Base-by-base conservation (phyloP, 2,888 invertebrate species). In the Phorcus lineatus region DNA sequence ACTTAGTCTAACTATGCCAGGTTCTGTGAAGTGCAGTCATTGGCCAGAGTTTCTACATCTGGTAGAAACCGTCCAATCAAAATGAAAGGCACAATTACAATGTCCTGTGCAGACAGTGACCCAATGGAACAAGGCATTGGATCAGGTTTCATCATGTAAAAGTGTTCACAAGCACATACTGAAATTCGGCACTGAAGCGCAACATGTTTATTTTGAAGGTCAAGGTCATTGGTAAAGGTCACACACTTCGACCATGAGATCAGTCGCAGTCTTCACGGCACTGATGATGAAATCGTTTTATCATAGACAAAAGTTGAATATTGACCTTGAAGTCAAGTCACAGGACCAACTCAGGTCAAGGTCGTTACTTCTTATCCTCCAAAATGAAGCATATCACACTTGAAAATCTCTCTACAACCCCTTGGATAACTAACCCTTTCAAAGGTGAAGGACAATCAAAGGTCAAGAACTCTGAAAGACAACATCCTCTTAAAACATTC, bases 81-180 rank as follows among this genome's bases (percentile, higher is more conserved):
- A 62, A 62, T 16, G 62, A 62, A 62, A 62, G 62, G 62, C 62
- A 62, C 62, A 62, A 62, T 62, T 28, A 62, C 28, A 47, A 28
- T 62, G 62, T 62, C 62, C 62, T 62, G 62, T 62, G 22, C 62
- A 62, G 24, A 24, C 28, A 62, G 13, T 62, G 24, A 62, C 16
- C 28, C 24, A 28, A 62, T 13, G 28, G 24, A 24, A 62, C 62
- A 62, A 28, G 62, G 62, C 28, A 28, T 24, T 62, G 62, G 16
- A 62, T 62, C 22, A 62, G 19, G 6, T 24, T 62, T 62, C 28
- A 24, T 57, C 11, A n/a, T 62, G 28, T 24, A 28, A 62, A 62
- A 62, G 62, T 62, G 62, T 62, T 62, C 62, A 62, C 62, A 62
- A 62, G 24, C 62, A 62, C 62, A 62, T 28, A 62, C 28, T 24